These are phyloP conservation scores for Pyxicephalus adspersus DNA, from an alignment of 2,113 vertebrate genomes.

Conservation along the genomic window DNA sequence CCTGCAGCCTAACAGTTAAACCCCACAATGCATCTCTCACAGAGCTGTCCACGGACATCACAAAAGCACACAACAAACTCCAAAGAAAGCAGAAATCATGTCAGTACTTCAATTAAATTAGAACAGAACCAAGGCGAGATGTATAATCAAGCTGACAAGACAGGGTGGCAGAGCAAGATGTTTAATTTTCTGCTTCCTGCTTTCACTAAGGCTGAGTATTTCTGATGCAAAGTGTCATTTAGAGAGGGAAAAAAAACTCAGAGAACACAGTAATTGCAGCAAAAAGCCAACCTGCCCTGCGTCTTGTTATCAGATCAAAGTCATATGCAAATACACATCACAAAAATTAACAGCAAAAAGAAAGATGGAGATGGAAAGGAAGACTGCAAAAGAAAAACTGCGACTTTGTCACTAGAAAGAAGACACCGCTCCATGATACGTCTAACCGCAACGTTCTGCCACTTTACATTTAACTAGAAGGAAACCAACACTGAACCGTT, in stretches of 20 bases:
- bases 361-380: background rate
- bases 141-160: conserved; percentile 47
- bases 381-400: background rate
- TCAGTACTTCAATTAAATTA: conserved; percentile 41
- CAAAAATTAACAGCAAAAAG: conserved; percentile 1
- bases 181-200: conserved; percentile 49
- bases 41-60: background rate
- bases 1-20: background rate
- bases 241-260: background rate
- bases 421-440: background rate
- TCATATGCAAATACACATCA: conserved; percentile 29
- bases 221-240: conserved; percentile 22
- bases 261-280: conserved; percentile 25
- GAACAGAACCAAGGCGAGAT: conserved; percentile 3
- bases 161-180: conserved; percentile 41
- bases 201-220: conserved; percentile 21
- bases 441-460: background rate
- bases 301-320: conserved; percentile 46
- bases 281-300: background rate
- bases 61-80: background rate
- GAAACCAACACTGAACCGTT: background rate
- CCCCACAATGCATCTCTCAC: background rate
- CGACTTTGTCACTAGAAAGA: background rate
- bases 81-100: conserved; percentile 12
- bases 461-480: background rate